Evolutionary conservation across 2,888 invertebrate genomes (phyloP).

Genomic region (Drosophila paranaensis): DNA sequence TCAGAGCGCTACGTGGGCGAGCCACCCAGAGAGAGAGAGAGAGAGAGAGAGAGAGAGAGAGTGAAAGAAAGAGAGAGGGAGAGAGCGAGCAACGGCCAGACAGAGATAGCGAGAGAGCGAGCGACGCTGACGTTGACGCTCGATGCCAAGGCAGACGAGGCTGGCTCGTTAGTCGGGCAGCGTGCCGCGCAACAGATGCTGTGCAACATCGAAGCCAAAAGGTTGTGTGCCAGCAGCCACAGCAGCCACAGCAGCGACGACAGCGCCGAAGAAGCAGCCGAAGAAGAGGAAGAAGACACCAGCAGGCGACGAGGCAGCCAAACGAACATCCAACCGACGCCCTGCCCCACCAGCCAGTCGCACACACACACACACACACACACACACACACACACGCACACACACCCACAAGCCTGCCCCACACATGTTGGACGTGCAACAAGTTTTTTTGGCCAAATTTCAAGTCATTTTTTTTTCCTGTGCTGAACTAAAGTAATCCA

Average conservation of each 20-base stretch:
- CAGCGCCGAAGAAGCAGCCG: constrained; percentile 5
- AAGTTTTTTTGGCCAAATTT: constrained; percentile 23
- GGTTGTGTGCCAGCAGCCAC: constrained; percentile 64
- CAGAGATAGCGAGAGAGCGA: constrained; percentile 1
- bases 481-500: constrained; percentile 20
- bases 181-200: constrained; percentile 76
- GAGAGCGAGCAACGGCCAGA: background rate
- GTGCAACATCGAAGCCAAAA: constrained; percentile 71
- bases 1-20: background rate
- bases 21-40: background rate
- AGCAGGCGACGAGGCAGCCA: constrained; percentile 1
- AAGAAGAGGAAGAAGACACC: background rate
- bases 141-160: constrained; percentile 27
- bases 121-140: constrained; percentile 9
- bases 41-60: background rate
- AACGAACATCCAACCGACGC: constrained; percentile 1
- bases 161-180: constrained; percentile 62
- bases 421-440: constrained; percentile 39
- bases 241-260: constrained; percentile 4
- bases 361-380: constrained; percentile 1
- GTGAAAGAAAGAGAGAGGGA: background rate
- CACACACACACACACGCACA: constrained; percentile 4
- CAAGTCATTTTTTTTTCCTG: constrained; percentile 16
- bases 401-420: constrained; percentile 4
- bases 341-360: constrained; percentile 3